Evolutionary conservation across 2,888 invertebrate species (phyloP).

Genomic region (Pycnomerus fuliginosus): DNA sequence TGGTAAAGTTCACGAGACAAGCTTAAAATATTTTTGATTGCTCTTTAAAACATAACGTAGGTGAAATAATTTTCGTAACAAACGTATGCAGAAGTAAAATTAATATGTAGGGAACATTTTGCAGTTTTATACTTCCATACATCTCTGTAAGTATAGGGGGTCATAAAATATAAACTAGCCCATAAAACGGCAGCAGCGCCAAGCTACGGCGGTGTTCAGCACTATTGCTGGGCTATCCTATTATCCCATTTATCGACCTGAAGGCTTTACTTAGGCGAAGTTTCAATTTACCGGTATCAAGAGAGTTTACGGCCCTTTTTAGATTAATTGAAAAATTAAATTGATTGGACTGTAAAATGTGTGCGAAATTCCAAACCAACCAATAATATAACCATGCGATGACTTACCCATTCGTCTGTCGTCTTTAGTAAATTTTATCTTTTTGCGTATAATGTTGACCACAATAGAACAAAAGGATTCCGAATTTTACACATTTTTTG

Average conservation of each 20-base stretch:
- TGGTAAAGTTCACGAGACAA: too few relatives aligned
- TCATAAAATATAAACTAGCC: slow-evolving; percentile 48
- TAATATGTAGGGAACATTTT: slow-evolving; percentile 48
- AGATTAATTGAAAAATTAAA: slow-evolving; percentile 11
- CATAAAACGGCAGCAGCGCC: slow-evolving; percentile 39
- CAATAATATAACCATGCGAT: too few relatives aligned
- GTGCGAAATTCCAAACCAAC: too few relatives aligned
- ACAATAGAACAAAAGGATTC: too few relatives aligned
- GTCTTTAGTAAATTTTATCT: too few relatives aligned
- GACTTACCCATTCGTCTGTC: too few relatives aligned
- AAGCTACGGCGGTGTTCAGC: slow-evolving; percentile 26
- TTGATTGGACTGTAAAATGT: background rate
- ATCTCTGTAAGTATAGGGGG: slow-evolving; percentile 43
- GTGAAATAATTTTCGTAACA: slow-evolving; percentile 36
- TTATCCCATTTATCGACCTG: slow-evolving; percentile 21
- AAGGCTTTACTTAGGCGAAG: slow-evolving; percentile 19
- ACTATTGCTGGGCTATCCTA: slow-evolving; percentile 20
- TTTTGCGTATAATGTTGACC: too few relatives aligned
- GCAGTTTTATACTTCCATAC: slow-evolving; percentile 46
- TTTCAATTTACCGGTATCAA: slow-evolving; percentile 15
- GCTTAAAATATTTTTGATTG: slow-evolving; percentile 30
- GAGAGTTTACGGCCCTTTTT: slow-evolving; percentile 16
- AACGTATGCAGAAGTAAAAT: slow-evolving; percentile 45
- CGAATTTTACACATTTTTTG: too few relatives aligned
- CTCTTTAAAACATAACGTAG: slow-evolving; percentile 24